Conservation (phyloP, 1,140 invertebrate species). For the Holcopasites calliopsidis region DNA sequence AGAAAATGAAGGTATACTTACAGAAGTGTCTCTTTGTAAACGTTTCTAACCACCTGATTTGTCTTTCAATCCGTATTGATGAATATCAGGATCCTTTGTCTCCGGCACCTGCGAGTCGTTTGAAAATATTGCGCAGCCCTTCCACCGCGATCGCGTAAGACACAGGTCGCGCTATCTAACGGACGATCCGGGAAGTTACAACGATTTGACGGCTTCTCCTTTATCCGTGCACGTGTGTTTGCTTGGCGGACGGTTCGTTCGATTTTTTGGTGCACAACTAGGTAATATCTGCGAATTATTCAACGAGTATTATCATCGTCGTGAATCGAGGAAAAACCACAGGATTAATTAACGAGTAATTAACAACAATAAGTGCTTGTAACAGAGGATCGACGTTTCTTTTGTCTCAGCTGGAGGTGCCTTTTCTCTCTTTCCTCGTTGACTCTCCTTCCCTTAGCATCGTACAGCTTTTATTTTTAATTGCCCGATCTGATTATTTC, state of each 20-base stretch:
- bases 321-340: background rate
- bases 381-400: slow-evolving; percentile 13
- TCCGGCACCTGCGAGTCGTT: too few relatives aligned
- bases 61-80: too few relatives aligned
- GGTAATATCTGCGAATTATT: slow-evolving; percentile 42
- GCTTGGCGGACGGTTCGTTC: slow-evolving; percentile 52
- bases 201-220: slow-evolving; percentile 45
- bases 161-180: too few relatives aligned
- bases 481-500: background rate
- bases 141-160: too few relatives aligned
- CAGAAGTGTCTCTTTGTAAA: too few relatives aligned
- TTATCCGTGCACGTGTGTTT: slow-evolving; percentile 62
- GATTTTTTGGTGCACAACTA: slow-evolving; percentile 67
- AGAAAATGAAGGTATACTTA: too few relatives aligned
- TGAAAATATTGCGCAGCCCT: too few relatives aligned
- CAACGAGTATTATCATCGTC: background rate
- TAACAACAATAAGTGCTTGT: background rate
- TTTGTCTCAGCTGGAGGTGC: slow-evolving; percentile 20
- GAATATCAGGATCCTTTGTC: too few relatives aligned
- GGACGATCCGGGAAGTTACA: background rate
- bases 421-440: background rate
- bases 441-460: too few relatives aligned
- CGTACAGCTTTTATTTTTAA: background rate
- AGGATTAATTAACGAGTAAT: too few relatives aligned
- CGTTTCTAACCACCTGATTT: too few relatives aligned